A percentile compares a stretch with the other conserved stretches of the same genome.
These are phyloP conservation scores for Lucifuga dentata DNA, from an alignment of 2,113 vertebrate species.

Conservation along the genomic window DNA sequence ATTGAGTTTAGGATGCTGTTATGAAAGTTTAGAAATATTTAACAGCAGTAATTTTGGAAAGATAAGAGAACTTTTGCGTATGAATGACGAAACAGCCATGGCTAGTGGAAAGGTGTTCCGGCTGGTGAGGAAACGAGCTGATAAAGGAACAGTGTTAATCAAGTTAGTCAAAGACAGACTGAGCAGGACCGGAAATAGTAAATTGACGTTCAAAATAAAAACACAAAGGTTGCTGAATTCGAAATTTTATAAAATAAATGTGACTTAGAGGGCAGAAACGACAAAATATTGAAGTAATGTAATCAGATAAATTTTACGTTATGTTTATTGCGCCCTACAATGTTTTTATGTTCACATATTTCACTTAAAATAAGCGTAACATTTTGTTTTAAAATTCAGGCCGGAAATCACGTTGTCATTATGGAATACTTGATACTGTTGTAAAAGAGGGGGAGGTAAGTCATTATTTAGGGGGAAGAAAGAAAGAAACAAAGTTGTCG, in stretches of 20 bases:
- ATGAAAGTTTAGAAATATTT: no score
- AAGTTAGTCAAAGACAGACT: constrained; percentile 6
- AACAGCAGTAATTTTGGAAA: no score
- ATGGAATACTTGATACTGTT: background rate
- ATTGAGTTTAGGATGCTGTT: no score
- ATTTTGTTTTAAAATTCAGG: no score
- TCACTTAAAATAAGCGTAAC: no score
- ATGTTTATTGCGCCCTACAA: no score
- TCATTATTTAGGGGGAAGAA: constrained; percentile 81
- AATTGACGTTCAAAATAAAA: constrained; percentile 46
- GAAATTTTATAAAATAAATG: accelerated
- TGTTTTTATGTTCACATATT: no score
- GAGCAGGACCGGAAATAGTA: background rate
- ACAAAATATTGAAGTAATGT: no score
- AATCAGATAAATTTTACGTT: no score
- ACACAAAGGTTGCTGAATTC: accelerated
- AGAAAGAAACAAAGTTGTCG: constrained; percentile 83
- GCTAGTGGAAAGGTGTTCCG: constrained; percentile 83
- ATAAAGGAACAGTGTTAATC: constrained; percentile 64
- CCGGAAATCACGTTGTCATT: constrained; percentile 1
- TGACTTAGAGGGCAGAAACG: no score
- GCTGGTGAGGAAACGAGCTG: constrained; percentile 67
- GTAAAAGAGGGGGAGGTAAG: constrained; percentile 77
- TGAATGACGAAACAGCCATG: constrained; percentile 79
- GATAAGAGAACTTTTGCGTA: constrained; percentile 40